These are phyloP conservation scores for Clarias pachynema DNA, from an alignment of 2,797 vertebrate genomes.

Conservation along the genomic window DNA sequence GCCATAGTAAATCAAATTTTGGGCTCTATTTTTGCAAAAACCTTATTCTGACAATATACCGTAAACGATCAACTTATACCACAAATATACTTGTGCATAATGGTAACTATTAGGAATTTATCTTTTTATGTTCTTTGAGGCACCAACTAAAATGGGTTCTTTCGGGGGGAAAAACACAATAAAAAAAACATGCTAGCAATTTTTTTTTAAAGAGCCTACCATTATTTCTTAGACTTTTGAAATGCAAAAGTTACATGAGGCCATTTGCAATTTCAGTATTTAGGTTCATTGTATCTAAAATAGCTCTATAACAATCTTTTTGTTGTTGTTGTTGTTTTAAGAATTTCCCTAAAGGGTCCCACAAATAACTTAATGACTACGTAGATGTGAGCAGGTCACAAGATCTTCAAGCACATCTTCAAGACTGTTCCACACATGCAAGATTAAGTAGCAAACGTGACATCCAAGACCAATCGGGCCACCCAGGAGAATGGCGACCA, in stretches of 20 bases:
- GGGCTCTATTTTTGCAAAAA: too few relatives aligned
- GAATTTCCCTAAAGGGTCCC: slow-evolving; percentile 70
- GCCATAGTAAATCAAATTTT: not conserved
- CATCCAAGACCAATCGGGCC: slow-evolving; percentile 98
- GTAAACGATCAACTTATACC: not conserved
- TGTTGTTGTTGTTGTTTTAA: not conserved
- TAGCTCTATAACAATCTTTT: not conserved
- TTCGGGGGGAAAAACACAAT: not conserved
- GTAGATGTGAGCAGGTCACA: slow-evolving; percentile 72
- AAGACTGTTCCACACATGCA: slow-evolving; percentile 94
- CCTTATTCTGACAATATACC: not conserved
- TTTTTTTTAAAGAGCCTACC: slow-evolving; percentile 5
- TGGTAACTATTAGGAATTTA: not conserved
- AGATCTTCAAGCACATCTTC: slow-evolving; percentile 81
- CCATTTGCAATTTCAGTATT: not conserved
- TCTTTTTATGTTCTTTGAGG: not conserved
- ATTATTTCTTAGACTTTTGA: not conserved
- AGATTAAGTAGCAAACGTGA: slow-evolving; percentile 99
- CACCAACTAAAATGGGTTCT: not conserved
- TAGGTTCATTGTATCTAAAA: not conserved
- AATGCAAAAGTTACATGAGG: not conserved
- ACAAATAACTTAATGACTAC: slow-evolving; percentile 82
- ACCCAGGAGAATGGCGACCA: slow-evolving; percentile 94
- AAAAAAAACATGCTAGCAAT: not conserved
- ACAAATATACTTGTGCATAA: not conserved